phyloP scores from a whole-genome alignment of 1,140 invertebrate species.

The Drosophila leontia region DNA sequence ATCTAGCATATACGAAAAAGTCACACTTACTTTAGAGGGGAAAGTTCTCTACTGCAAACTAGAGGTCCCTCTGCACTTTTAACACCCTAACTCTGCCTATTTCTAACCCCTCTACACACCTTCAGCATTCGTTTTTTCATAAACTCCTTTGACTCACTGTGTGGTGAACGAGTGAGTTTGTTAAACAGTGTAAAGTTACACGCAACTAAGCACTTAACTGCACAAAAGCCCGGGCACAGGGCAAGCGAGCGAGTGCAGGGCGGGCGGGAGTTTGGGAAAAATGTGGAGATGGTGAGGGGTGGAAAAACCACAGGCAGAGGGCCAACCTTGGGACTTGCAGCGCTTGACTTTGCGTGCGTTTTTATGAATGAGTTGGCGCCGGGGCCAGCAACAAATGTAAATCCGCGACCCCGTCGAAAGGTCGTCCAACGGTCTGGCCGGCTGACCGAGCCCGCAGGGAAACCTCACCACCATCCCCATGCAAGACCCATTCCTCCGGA shows the following conservation, averaged over 20 bases:
- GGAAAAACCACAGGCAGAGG: slow-evolving; percentile 54
- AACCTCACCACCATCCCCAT: background rate
- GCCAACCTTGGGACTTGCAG: slow-evolving; percentile 74
- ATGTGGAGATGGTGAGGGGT: background rate
- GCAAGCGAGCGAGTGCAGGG: slow-evolving; percentile 1
- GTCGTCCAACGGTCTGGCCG: slow-evolving; percentile 39
- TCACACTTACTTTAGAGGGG: slow-evolving; percentile 40
- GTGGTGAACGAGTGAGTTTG: slow-evolving; percentile 63
- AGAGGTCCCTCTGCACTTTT: background rate
- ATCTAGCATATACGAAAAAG: slow-evolving; percentile 52
- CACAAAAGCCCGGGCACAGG: slow-evolving; percentile 62
- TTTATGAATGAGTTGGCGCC: slow-evolving; percentile 73
- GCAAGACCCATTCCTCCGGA: slow-evolving; percentile 6
- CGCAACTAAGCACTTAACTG: slow-evolving; percentile 82
- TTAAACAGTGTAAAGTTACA: slow-evolving; percentile 82
- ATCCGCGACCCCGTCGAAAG: slow-evolving; percentile 72
- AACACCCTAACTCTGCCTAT: slow-evolving; percentile 7
- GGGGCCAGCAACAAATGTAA: slow-evolving; percentile 71
- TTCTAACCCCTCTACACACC: background rate
- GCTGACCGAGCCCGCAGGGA: slow-evolving; percentile 33
- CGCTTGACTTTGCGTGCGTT: slow-evolving; percentile 69
- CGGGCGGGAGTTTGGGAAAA: background rate
- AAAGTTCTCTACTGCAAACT: slow-evolving; percentile 16
- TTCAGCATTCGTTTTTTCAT: slow-evolving; percentile 12
- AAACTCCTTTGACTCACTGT: slow-evolving; percentile 43